Evolutionary conservation across 2,888 invertebrate species (phyloP).

Genomic region (Salpingus planirostris): DNA sequence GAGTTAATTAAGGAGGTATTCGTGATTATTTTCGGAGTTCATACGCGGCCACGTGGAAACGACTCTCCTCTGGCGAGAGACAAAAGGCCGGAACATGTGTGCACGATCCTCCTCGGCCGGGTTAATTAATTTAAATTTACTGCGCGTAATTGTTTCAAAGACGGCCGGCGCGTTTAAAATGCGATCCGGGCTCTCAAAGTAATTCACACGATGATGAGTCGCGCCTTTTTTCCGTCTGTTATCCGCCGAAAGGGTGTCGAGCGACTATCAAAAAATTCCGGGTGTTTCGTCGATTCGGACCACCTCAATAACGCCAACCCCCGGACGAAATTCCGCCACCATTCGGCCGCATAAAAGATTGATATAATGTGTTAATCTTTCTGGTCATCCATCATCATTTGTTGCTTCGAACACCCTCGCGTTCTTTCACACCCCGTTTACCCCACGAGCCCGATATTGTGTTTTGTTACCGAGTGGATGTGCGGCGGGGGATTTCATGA

Average conservation of each 20-base stretch:
- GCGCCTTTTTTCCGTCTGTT: too few relatives aligned
- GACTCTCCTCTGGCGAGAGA: neutral
- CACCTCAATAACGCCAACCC: too few relatives aligned
- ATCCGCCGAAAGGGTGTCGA: too few relatives aligned
- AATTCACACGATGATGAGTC: too few relatives aligned
- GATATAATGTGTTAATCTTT: slow-evolving; percentile 35
- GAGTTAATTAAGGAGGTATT: slow-evolving; percentile 11
- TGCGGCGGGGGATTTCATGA: too few relatives aligned
- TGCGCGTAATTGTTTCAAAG: slow-evolving; percentile 11
- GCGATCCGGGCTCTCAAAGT: slow-evolving; percentile 1
- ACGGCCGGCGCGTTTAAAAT: slow-evolving; percentile 6
- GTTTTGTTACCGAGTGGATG: too few relatives aligned
- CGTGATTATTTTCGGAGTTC: slow-evolving; percentile 4
- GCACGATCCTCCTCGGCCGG: neutral
- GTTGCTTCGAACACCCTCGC: slow-evolving; percentile 26
- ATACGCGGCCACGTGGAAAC: neutral
- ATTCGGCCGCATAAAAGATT: slow-evolving; percentile 22
- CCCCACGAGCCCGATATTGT: too few relatives aligned
- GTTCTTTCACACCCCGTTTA: slow-evolving; percentile 21
- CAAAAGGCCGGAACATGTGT: too few relatives aligned
- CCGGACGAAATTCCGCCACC: neutral
- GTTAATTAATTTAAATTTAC: slow-evolving; percentile 9
- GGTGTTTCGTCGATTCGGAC: too few relatives aligned
- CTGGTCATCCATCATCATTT: slow-evolving; percentile 36
- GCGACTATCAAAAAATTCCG: too few relatives aligned